Base-by-base conservation (phyloP, 2,113 vertebrate genomes). In the Mesocricetus auratus region DNA sequence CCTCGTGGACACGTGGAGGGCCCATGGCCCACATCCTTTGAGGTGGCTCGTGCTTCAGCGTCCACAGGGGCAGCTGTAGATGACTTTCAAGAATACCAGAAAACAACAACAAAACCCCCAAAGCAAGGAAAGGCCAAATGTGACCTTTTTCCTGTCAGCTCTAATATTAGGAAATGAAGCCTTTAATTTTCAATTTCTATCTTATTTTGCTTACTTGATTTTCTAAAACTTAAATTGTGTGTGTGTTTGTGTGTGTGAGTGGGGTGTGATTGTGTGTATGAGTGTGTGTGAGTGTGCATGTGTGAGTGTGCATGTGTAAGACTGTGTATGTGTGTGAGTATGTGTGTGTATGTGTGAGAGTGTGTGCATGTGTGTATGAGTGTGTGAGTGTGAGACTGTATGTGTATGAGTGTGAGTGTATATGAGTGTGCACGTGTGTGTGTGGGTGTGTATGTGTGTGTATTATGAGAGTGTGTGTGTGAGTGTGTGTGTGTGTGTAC, bases 151-250 rank as follows among this genome's bases (percentile, higher is more conserved):
- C 26, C 12, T 87, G 47, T 71, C 21, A 73, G 60, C 26, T 82
- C 21, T 93, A 86, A 21, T 81, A 79, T 94, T 45, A 89, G 78
- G 60, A 89, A 86, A 89, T 47, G n/a, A 78, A 95, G 12, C 0
- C 36, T 86, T 91, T 66, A 68, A 11, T 58, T 91, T 86, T 62
- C n/a, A 53, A 47, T 66, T 93, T 22, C 81, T n/a, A 29, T 81
- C 81, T 87, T 58, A 26, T 50, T 68, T 85, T 87, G 33, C 86
- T 69, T 92, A 8, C 47, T 83, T 83, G 60, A 42, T 62, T 29
- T 24, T 29, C 39, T 19, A 85, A 29, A 64, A 42, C 1, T 19
- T 15, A 45, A 1, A 2, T 11, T 13, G 53, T 56, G 83, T 75
- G 3, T 50, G 47, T 56, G 47, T 50, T 31, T 79, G 33, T 79